Evolutionary conservation across 2,797 vertebrate genomes (phyloP), one percentile per base, ranked within the genome.

Genomic region (Danio choprae): DNA sequence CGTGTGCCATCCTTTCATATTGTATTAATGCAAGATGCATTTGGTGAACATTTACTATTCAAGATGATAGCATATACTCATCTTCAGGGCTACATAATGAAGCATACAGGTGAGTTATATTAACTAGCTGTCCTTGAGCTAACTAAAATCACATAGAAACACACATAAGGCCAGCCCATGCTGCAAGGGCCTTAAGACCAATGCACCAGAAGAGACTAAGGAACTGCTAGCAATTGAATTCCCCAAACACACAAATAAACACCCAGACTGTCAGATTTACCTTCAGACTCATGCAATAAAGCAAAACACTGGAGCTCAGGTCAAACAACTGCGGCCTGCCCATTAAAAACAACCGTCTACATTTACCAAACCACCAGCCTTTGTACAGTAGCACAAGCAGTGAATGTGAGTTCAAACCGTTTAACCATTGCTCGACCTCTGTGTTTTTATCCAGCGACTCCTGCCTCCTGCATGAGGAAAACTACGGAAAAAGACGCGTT

Each of bases 381-480:
- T 43, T 71, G 80, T 80, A 53, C 71, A 83, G 65, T 55, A 18
- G 70, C 18, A 60, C 68, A 58, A 81, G 55, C 18, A 58, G 46
- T 18, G 60, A 2, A 74, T 40, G 74, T 58, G 36, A 82, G 41
- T 76, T 64, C 7, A 84, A 83, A 79, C 83, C 81, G 79, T 84
- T 81, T 76, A 73, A 76, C 69, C 48, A 72, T 58, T 75, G 70
- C 40, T 53, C 22, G 55, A 74, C 50, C 8, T 77, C 38, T 67
- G 73, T 77, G 71, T 62, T 53, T 83, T 48, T 68, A 59, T 69
- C 84, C 79, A 73, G 48, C 62, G 69, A 40, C 41, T 73, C 67
- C 44, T 64, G 56, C 75, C 77, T 69, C 74, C 38, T 36, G 63
- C 50, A 74, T 38, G 69, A 8, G n/a, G 16, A 46, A 40, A 65